phyloP scores from a whole-genome alignment of 2,797 vertebrate species.

The Esox masquinongy region DNA sequence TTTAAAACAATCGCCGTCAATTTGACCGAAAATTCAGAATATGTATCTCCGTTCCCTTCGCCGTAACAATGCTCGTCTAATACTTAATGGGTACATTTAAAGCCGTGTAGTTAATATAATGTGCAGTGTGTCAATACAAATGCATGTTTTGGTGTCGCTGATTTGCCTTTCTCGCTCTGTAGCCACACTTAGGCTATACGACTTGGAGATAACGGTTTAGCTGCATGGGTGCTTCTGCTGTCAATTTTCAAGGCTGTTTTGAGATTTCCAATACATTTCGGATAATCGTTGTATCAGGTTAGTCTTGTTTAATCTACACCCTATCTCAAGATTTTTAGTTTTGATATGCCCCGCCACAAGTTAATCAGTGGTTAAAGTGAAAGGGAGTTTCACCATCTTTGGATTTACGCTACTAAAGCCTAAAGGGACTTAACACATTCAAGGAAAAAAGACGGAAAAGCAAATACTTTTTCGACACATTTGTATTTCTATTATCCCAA shows the following conservation, averaged over 20 bases:
- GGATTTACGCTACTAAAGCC: background rate
- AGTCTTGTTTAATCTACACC: background rate
- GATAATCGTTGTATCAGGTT: background rate
- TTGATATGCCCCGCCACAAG: background rate
- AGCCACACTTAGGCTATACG: background rate
- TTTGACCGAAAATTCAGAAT: background rate
- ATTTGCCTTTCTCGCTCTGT: background rate
- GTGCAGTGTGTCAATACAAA: background rate
- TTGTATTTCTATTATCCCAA: background rate
- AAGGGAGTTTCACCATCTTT: constrained; percentile 20
- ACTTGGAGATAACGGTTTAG: background rate
- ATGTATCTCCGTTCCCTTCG: background rate
- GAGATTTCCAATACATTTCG: background rate
- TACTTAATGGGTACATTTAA: background rate
- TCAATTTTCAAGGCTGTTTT: background rate
- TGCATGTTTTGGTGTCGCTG: background rate
- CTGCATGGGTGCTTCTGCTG: background rate
- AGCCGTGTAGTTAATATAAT: background rate
- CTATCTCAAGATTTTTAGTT: background rate
- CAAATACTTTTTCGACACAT: background rate
- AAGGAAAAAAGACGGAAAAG: background rate
- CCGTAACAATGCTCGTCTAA: background rate
- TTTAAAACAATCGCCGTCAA: background rate
- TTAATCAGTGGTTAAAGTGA: background rate
- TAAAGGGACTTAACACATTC: background rate